A percentile compares a stretch with the other conserved stretches of the same genome.
These are phyloP conservation scores for Astyanax mexicanus DNA, from an alignment of 2,797 vertebrate genomes.

Conservation along the genomic window DNA sequence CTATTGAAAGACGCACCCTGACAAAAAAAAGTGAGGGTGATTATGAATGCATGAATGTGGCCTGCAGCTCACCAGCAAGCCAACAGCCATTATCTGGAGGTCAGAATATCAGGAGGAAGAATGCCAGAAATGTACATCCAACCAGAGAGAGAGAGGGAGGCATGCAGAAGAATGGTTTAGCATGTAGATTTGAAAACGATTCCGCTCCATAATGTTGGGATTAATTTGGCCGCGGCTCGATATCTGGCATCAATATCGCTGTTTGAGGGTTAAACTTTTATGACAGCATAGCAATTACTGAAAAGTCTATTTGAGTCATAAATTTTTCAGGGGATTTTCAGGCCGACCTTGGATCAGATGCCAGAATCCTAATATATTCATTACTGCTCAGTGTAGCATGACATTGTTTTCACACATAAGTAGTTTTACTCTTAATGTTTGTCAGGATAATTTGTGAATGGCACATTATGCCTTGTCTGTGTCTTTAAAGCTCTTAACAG, in stretches of 20 bases:
- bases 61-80: constrained; percentile 20
- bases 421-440: constrained; percentile 65
- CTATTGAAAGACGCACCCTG: not conserved
- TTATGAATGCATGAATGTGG: constrained; percentile 26
- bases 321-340: constrained; percentile 74
- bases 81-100: constrained; percentile 33
- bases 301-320: constrained; percentile 80
- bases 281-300: constrained; percentile 80
- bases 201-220: constrained; percentile 66
- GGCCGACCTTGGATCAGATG: constrained; percentile 76
- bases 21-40: constrained; percentile 11
- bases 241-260: constrained; percentile 65
- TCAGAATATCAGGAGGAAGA: constrained; percentile 28
- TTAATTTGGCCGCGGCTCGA: constrained; percentile 81
- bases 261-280: constrained; percentile 73
- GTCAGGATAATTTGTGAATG: constrained; percentile 61
- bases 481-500: constrained; percentile 47
- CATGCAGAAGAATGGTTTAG: constrained; percentile 29
- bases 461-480: constrained; percentile 49
- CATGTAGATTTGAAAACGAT: constrained; percentile 40
- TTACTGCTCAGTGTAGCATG: constrained; percentile 65
- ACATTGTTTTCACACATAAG: constrained; percentile 65
- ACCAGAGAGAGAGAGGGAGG: no score
- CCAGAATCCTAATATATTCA: constrained; percentile 66
- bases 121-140: constrained; percentile 14